A percentile compares a stretch with the other conserved stretches of the same genome.
Conservation (phyloP, 2,797 vertebrate species). For the Tauraco hartlaubi region DNA sequence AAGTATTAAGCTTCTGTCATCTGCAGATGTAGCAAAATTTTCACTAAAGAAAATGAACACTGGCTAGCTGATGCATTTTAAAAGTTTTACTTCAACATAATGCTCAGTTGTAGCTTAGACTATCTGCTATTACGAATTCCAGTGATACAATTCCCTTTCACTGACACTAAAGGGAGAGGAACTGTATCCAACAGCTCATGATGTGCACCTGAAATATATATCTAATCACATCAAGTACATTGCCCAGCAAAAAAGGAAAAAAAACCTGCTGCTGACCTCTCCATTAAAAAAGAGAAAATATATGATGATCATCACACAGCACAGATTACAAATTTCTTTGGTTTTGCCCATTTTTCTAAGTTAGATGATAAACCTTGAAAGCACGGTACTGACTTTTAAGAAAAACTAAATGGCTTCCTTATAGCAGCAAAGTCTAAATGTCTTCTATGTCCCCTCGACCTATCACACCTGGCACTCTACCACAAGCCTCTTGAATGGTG, state of each 20-base stretch:
- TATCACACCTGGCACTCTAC: neutral
- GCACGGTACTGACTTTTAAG: neutral
- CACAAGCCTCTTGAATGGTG: neutral
- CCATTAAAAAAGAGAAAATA: neutral
- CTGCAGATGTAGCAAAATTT: neutral
- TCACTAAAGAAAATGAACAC: neutral
- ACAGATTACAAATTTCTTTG: neutral
- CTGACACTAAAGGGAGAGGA: neutral
- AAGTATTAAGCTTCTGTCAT: neutral
- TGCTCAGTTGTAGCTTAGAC: neutral
- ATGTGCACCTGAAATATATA: neutral
- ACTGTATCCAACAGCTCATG: neutral
- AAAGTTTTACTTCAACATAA: neutral
- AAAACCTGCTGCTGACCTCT: neutral
- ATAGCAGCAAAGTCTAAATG: neutral
- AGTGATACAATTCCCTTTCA: neutral
- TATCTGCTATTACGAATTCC: neutral
- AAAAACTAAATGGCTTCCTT: neutral
- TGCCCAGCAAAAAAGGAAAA: neutral
- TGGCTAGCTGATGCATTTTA: neutral
- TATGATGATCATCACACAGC: neutral
- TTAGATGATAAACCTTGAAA: neutral
- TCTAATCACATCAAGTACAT: neutral
- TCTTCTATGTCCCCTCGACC: neutral
- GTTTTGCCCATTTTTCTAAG: neutral